Percentiles rank a stretch among this genome's conserved stretches.
These are phyloP conservation scores for Apamea sordens DNA, from an alignment of 2,888 invertebrate species.

Conservation along the genomic window DNA sequence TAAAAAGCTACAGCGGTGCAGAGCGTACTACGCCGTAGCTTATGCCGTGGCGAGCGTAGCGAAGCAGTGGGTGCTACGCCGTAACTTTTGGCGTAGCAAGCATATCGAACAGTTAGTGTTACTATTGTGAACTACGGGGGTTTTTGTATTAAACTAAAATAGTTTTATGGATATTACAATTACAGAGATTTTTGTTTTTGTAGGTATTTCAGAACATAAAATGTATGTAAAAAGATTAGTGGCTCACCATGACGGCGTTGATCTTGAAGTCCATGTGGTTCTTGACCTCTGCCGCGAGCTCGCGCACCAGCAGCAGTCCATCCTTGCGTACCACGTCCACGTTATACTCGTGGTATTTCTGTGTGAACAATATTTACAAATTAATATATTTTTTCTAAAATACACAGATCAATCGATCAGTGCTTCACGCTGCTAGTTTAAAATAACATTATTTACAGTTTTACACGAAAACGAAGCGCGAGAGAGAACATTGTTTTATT, in stretches of 20 bases:
- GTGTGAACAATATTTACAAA: constrained; percentile 71
- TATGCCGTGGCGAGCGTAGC: constrained; percentile 4
- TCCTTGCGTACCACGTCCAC: constrained; percentile 95
- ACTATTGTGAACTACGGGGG: neutral
- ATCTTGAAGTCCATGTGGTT: constrained; percentile 98
- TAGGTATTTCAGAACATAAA: neutral
- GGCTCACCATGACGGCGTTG: constrained; percentile 94
- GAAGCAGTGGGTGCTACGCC: constrained; percentile 14
- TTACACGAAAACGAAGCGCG: neutral
- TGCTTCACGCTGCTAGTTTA: neutral
- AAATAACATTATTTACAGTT: neutral
- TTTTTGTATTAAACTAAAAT: neutral
- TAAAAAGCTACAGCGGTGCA: neutral
- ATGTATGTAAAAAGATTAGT: constrained; percentile 8
- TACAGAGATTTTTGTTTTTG: neutral
- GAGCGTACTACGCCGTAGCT: neutral
- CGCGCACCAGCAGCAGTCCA: constrained; percentile 95
- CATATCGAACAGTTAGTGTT: neutral
- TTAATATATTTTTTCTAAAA: constrained; percentile 14
- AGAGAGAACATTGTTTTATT: constrained; percentile 8
- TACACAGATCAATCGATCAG: neutral
- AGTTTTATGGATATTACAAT: neutral
- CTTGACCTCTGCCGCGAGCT: constrained; percentile 97
- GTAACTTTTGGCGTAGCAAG: constrained; percentile 24
- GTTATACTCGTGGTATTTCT: constrained; percentile 95